Conservation (phyloP, 2,797 vertebrate species). For the Myotis myotis region DNA sequence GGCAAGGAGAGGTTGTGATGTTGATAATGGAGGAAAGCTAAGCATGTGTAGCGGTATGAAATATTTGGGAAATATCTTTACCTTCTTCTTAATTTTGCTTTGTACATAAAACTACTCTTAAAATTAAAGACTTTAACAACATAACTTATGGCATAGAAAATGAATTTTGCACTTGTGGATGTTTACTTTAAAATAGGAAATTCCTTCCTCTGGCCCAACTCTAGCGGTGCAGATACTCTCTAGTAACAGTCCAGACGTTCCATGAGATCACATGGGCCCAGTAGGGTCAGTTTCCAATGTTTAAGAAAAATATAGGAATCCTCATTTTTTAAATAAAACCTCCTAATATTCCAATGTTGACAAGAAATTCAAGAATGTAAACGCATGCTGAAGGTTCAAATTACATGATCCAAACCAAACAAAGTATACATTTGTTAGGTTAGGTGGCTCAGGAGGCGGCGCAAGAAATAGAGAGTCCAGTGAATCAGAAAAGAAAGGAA, state of each 20-base stretch:
- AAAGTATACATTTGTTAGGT: not conserved
- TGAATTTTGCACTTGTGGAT: not conserved
- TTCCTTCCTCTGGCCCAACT: not conserved
- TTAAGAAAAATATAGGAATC: not conserved
- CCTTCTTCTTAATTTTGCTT: not conserved
- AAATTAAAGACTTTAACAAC: not conserved
- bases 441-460: no score
- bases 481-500: no score
- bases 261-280: no score
- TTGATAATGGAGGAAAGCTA: not conserved
- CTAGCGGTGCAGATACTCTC: not conserved
- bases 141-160: not conserved
- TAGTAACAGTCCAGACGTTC: not conserved
- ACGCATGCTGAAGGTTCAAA: not conserved
- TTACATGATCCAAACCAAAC: not conserved
- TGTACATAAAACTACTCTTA: not conserved
- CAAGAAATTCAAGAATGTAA: not conserved
- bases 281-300: not conserved
- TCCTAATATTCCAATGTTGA: not conserved
- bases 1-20: not conserved
- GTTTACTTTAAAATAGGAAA: not conserved
- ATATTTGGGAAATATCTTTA: not conserved
- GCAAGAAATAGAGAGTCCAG: no score
- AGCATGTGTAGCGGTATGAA: not conserved
- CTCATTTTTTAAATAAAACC: not conserved